Base-by-base conservation (phyloP, 2,888 invertebrate species). In the Oscheius sp. region DNA sequence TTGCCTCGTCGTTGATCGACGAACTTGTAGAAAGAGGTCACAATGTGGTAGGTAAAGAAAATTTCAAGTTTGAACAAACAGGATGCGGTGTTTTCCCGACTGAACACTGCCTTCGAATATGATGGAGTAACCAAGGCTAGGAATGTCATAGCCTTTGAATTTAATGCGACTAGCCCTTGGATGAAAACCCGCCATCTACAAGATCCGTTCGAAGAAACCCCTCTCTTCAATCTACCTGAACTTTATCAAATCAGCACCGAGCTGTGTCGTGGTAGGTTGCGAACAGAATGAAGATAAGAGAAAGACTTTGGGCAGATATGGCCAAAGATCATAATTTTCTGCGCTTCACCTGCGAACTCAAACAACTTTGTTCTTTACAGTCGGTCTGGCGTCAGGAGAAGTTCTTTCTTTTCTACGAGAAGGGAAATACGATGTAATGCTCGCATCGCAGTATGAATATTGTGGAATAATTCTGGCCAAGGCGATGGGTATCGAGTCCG, bases 21-120 rank as follows among this genome's bases (percentile, higher is more conserved):
- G 26, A 68, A 2, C 45, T 80, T 8, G 72, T 68, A 8, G 73
- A 75, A n/a, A 56, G 64, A 24, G 80, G 76, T 4, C 80, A 80
- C 51, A 70, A 65, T 57, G 80, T 80, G 62, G 80, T 80, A 24
- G 22, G 79, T 44, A 2, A 28, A 57, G 20, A 33, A 9, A 4
- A 12, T 20, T 4, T 36, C 24, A 5, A 36, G 6, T 4, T 54
- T 36, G 6, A 9, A 38, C 6, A 56, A 17, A 20, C 22, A 75
- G 75, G 75, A 75, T 24, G 47, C 73, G 6, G 45, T 75, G 24
- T 63, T 75, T 22, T 68, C 71, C 6, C 26, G 65, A 57, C 49
- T 73, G 59, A 75, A 75, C 44, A 68, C 67, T 44, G 66, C 50
- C 14, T 73, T 75, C 5, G 69, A 50, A 9, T 50, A 54, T 5